A percentile compares a stretch with the other conserved stretches of the same genome.
phyloP scores from a whole-genome alignment of 2,113 vertebrate genomes.

The Phalacrocorax brasilianus region DNA sequence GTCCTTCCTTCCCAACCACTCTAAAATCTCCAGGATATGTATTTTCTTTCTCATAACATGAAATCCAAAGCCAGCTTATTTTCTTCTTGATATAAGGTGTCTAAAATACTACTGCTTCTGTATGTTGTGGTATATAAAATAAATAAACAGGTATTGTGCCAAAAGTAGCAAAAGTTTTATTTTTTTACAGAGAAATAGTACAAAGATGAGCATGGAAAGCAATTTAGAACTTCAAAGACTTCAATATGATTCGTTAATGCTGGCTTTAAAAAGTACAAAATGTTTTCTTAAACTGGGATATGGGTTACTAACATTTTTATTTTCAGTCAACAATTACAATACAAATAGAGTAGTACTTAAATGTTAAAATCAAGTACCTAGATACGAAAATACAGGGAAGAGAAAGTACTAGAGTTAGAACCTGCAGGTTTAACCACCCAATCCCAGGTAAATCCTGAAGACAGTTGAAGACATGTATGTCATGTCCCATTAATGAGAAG shows the following conservation, averaged over 20 bases:
- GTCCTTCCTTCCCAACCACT: neutral
- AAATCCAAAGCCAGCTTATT: neutral
- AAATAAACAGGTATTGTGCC: neutral
- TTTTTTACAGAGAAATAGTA: neutral
- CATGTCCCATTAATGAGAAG: neutral
- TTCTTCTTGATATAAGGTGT: neutral
- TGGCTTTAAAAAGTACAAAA: neutral
- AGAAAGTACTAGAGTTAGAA: neutral
- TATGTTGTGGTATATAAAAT: neutral
- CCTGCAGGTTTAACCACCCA: neutral
- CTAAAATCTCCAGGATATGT: neutral
- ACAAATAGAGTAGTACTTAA: neutral
- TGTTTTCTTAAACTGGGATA: neutral
- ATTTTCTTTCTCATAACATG: neutral
- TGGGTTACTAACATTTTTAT: neutral
- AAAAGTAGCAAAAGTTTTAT: neutral
- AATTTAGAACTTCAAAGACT: neutral
- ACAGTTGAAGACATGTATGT: neutral
- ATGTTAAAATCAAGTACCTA: neutral
- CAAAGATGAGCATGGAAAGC: neutral
- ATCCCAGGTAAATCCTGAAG: neutral
- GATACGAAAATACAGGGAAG: neutral
- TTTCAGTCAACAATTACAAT: neutral
- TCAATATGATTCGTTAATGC: neutral
- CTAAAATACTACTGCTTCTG: neutral